Base-by-base conservation (phyloP, 1,140 invertebrate genomes). In the Ceratina australensis region DNA sequence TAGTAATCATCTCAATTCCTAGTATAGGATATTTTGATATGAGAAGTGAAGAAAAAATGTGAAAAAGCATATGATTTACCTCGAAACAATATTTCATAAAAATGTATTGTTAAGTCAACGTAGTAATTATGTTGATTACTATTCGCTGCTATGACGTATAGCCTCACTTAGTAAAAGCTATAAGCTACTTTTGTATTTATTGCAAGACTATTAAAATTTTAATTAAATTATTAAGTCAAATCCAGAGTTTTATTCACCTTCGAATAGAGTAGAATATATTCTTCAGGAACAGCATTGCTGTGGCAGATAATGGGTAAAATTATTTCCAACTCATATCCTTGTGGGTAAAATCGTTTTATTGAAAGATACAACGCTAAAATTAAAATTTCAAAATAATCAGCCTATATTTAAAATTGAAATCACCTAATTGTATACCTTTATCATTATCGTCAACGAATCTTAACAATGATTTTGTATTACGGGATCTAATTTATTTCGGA, bases 331-430 rank as follows among this genome's bases (percentile, higher is more conserved):
- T 0, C 20, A 57, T 3, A 18, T 54, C 3, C 3, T 3, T 47
- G 16, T 22, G 22, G 33, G 18, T 71, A 71, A 71, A 47, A 59
- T 57, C 42, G 4, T 71, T 71, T 59, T 59, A 71, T 71, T 71
- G 33, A 26, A 59, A 47, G 16, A 59, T 26, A 47, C 47, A 24
- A 4, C 47, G 16, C 22, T 69, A 42, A 69, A 69, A 47, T 57
- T n/a, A 59, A 59, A 59, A 59, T 60, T 59, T n/a, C 54, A 47
- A 71, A 47, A 59, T 47, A 24, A 26, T 42, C 24, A 12, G 7
- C 47, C 20, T 47, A 28, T 59, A 13, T 71, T 42, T 24, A 18
- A 59, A 71, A 59, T 47, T n/a, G n/a, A n/a, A n/a, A n/a, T n/a
- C n/a, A n/a, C n/a, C n/a, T n/a, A n/a, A n/a, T n/a, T 47, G 16